phyloP scores from a whole-genome alignment of 1,140 invertebrate species.

The Drosophila lacteicornis region DNA sequence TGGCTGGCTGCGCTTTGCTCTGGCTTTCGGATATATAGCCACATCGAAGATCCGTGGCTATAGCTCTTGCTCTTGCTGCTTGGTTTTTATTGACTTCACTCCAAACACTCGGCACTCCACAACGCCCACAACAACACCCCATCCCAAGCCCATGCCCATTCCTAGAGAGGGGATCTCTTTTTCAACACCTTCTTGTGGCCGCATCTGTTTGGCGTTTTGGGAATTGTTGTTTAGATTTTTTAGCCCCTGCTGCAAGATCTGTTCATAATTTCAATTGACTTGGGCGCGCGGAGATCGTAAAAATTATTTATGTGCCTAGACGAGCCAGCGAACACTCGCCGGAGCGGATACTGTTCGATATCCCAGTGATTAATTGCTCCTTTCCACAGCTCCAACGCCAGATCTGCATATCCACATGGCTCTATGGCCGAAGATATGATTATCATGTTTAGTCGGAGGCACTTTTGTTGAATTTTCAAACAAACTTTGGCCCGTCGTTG shows the following conservation, averaged over 20 bases:
- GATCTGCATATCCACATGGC: conserved; percentile 33
- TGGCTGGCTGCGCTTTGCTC: conserved; percentile 58
- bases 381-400: conserved; percentile 42
- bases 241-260: conserved; percentile 44
- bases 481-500: conserved; percentile 32
- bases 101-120: conserved; percentile 72
- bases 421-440: conserved; percentile 49
- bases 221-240: conserved; percentile 61
- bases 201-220: conserved; percentile 70
- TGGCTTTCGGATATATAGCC: conserved; percentile 33
- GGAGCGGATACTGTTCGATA: conserved; percentile 65
- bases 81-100: conserved; percentile 78
- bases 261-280: conserved; percentile 77
- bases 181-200: conserved; percentile 77
- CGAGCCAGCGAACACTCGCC: conserved; percentile 9
- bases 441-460: conserved; percentile 55
- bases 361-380: conserved; percentile 66
- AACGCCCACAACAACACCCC: conserved; percentile 46
- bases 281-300: conserved; percentile 47
- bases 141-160: conserved; percentile 17
- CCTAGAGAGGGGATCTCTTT: conserved; percentile 51
- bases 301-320: conserved; percentile 44
- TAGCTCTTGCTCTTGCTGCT: conserved; percentile 48
- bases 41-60: conserved; percentile 9
- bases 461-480: conserved; percentile 70